Base-by-base conservation (phyloP, 2,888 invertebrate species). In the Seira musarum region DNA sequence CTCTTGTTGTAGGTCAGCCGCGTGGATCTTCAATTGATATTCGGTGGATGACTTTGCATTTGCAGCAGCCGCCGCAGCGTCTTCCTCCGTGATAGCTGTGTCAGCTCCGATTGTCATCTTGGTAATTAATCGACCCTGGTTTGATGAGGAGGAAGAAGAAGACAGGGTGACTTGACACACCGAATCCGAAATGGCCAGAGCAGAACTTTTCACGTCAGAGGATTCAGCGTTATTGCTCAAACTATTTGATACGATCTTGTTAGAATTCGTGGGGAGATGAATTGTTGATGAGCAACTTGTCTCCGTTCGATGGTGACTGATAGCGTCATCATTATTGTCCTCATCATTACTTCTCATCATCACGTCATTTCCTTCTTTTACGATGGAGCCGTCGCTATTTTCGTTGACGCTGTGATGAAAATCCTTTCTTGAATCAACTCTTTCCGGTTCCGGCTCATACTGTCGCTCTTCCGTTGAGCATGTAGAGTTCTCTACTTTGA, bases 381-480 rank as follows among this genome's bases (percentile, higher is more conserved):
- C 21, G 21, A 68, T 70, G 67, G 61, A 24, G 40, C 15, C 46
- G 25, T 71, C 68, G 63, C 70, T 57, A 65, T 63, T 70, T 57
- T 76, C 69, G 68, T 71, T 75, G 40, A 8, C 25, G 53, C 22
- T 53, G 1, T 69, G 68, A 35, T 76, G 80, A 72, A 21, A n/a
- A 57, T 19, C 63, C 66, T 64, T 77, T 73, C 72, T 73, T 77
- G 73, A 76, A 64, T 65, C 80, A 77, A 80, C 83, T 76, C 80
- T 83, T 86, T 86, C 85, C 85, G 83, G 82, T 85, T 86, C 85
- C 86, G 81, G 80, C 80, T 80, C 74, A 57, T 65, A 22, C 80
- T 74, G 21, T 25, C 60, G 63, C 21, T 75, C 75, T 72, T 81
- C 73, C 73, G 66, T 49, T 64, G 61, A 63, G 25, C 17, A 35